These are phyloP conservation scores for Discoglossus pictus DNA, from an alignment of 2,797 vertebrate genomes.

Conservation along the genomic window DNA sequence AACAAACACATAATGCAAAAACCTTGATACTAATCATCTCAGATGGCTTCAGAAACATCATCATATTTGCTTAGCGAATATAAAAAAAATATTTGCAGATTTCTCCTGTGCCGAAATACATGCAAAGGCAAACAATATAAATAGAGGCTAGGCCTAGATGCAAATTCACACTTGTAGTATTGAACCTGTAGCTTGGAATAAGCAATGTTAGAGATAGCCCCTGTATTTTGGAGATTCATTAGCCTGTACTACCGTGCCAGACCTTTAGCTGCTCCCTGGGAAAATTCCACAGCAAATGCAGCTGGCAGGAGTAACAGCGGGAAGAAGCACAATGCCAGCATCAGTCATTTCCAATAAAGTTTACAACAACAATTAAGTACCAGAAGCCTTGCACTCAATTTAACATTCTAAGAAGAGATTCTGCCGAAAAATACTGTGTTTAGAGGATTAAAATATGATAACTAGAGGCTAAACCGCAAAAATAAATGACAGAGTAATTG, in stretches of 20 bases:
- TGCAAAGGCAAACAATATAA: conserved; percentile 26
- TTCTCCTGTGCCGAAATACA: conserved; percentile 17
- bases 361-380: conserved; percentile 21
- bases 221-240: conserved; percentile 19
- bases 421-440: too few species aligned
- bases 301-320: conserved; percentile 11
- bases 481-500: too few species aligned
- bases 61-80: conserved; percentile 35
- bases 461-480: too few species aligned
- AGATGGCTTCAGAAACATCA: conserved; percentile 17
- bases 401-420: too few species aligned
- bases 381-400: background rate
- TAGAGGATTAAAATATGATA: too few species aligned
- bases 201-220: background rate
- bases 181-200: conserved; percentile 19
- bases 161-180: conserved; percentile 10
- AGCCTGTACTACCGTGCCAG: conserved; percentile 3
- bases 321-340: background rate
- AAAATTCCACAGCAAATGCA: background rate
- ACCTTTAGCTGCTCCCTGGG: conserved; percentile 10
- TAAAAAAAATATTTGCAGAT: conserved; percentile 40
- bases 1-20: conserved; percentile 26
- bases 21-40: conserved; percentile 21
- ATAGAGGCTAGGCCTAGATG: conserved; percentile 8
- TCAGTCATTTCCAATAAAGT: conserved; percentile 17